Evolutionary conservation across 1,140 invertebrate species (phyloP), one percentile per base, ranked within the genome.

Genomic region (Trachymyrmex cornetzi): DNA sequence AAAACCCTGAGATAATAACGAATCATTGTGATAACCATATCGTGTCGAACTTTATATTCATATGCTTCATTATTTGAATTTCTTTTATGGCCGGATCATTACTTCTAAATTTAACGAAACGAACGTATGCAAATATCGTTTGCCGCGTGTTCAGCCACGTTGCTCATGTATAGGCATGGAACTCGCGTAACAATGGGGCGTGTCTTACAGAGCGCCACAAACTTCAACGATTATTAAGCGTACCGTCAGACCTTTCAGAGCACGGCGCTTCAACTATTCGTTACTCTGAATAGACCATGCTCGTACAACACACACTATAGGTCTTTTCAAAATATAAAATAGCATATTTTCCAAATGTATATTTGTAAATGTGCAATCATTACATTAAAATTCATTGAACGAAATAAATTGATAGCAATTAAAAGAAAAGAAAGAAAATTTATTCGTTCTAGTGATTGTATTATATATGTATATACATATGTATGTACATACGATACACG

Each of bases 171-270:
- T 77, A 87, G 53, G n/a, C 81, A 87, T 82, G 89, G 82, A 93
- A 88, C 87, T 88, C 74, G 86, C 69, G 85, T 93, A 92, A 93
- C 91, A 93, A 93, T 91, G 89, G 88, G 87, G 82, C 87, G 88
- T 93, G 90, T 92, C 88, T 91, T 89, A 85, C 86, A 72, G 85
- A 85, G 86, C 64, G 86, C 63, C 88, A 88, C 91, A 89, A 94
- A 93, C 92, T 94, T 94, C 89, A 92, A 92, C 90, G 90, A 90
- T 94, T 94, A 94, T 93, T 94, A 94, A 94, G 92, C 90, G 87
- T 88, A 44, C 79, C 67, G 53, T 67, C 64, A 27, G 61, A 53
- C 81, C 48, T 86, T 89, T 75, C 44, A 80, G 77, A 34, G 34
- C 44, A 87, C 27, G 30, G 80, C 66, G 61, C 77, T 71, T 57